phyloP scores from a whole-genome alignment of 2,113 vertebrate genomes.

The Quiscalus mexicanus region DNA sequence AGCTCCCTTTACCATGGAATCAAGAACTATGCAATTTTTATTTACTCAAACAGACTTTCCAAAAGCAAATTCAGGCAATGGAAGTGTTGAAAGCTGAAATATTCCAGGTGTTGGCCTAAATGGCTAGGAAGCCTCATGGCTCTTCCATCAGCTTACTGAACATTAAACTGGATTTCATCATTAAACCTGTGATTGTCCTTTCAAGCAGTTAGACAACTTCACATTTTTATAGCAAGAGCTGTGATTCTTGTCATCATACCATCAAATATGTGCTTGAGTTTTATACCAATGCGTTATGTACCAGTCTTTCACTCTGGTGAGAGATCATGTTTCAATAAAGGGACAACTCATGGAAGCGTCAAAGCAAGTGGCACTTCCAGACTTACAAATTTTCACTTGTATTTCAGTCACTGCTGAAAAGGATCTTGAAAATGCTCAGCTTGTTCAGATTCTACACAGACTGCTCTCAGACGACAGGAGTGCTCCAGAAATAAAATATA shows the following conservation, averaged over 20 bases:
- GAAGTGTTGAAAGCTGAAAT: background rate
- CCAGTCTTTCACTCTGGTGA: background rate
- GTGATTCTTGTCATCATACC: background rate
- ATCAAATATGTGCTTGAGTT: background rate
- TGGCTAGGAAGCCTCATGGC: background rate
- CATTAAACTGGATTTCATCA: background rate
- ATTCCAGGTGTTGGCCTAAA: background rate
- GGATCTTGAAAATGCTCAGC: slow-evolving; percentile 88
- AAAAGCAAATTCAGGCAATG: background rate
- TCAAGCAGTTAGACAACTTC: background rate
- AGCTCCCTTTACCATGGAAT: background rate
- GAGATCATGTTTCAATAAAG: background rate
- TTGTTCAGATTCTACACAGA: slow-evolving; percentile 93
- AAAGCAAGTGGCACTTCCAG: background rate
- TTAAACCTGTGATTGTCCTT: background rate
- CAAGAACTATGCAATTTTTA: background rate
- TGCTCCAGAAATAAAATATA: slow-evolving; percentile 98
- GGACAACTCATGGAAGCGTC: background rate
- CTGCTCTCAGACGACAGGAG: slow-evolving; percentile 93
- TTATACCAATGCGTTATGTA: background rate
- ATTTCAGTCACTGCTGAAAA: slow-evolving; percentile 89
- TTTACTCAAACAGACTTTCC: background rate
- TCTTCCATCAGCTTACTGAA: background rate
- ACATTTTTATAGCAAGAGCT: background rate
- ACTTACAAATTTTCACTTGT: slow-evolving; percentile 19